These are phyloP conservation scores for Drosophila willistoni DNA, from an alignment of 1,140 invertebrate genomes.

Conservation along the genomic window DNA sequence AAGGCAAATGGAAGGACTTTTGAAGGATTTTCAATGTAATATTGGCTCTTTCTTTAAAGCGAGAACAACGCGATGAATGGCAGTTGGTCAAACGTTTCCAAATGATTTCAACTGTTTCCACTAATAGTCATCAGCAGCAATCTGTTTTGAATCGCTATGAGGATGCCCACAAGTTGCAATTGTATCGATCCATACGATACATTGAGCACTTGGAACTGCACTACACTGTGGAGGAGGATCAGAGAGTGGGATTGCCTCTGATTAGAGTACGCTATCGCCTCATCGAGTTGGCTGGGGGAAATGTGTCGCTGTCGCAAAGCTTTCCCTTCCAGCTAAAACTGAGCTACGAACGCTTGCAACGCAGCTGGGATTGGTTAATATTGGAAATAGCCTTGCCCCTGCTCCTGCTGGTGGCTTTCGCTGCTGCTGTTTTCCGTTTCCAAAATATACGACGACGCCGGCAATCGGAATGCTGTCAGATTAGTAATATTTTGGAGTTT, in stretches of 20 bases:
- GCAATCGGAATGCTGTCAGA: slow-evolving; percentile 65
- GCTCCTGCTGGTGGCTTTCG: slow-evolving; percentile 53
- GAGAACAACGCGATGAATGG: slow-evolving; percentile 85
- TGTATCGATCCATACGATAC: slow-evolving; percentile 66
- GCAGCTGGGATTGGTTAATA: slow-evolving; percentile 42
- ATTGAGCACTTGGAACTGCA: slow-evolving; percentile 63
- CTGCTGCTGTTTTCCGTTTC: slow-evolving; percentile 56
- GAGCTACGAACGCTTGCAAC: slow-evolving; percentile 35
- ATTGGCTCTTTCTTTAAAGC: slow-evolving; percentile 23
- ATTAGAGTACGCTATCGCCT: slow-evolving; percentile 65
- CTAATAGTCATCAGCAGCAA: slow-evolving; percentile 32
- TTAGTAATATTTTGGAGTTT: slow-evolving; percentile 61
- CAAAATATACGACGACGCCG: slow-evolving; percentile 62
- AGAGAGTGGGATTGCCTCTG: slow-evolving; percentile 66
- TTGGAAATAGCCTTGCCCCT: slow-evolving; percentile 58
- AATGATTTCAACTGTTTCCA: slow-evolving; percentile 84
- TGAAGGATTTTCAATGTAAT: too few relatives aligned
- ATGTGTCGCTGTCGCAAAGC: slow-evolving; percentile 44
- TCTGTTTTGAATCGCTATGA: slow-evolving; percentile 56
- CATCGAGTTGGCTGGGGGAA: slow-evolving; percentile 54
- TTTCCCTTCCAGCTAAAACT: slow-evolving; percentile 63
- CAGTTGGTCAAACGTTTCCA: slow-evolving; percentile 88
- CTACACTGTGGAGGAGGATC: slow-evolving; percentile 59
- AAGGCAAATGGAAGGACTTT: too few relatives aligned
- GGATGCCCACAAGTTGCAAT: slow-evolving; percentile 67